A percentile compares a stretch with the other conserved stretches of the same genome.
Evolutionary conservation across 2,797 vertebrate species (phyloP).

Genomic region (Acipenser transmontanus): DNA sequence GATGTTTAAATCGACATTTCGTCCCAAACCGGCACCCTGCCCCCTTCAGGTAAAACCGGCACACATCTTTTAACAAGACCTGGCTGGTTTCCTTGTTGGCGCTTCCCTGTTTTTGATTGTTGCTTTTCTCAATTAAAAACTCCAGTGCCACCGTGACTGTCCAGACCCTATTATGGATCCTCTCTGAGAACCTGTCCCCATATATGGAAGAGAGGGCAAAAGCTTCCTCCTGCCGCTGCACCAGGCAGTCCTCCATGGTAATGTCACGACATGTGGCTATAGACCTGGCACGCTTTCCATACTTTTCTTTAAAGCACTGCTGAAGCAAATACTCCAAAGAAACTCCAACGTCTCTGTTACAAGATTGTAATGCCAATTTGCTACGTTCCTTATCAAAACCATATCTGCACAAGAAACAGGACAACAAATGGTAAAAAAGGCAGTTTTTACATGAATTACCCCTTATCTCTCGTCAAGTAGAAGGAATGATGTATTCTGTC

Average conservation of each 20-base stretch:
- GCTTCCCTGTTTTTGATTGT: slow-evolving; percentile 34
- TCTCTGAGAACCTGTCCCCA: slow-evolving; percentile 84
- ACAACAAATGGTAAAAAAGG: too few species aligned
- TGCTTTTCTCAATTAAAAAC: slow-evolving; percentile 54
- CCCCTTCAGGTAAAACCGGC: slow-evolving; percentile 79
- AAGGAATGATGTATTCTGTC: too few species aligned
- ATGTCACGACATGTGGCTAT: slow-evolving; percentile 43
- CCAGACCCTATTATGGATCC: slow-evolving; percentile 84
- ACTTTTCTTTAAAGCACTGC: slow-evolving; percentile 78
- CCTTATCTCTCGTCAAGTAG: too few species aligned
- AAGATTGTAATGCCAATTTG: slow-evolving; percentile 61
- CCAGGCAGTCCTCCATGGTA: slow-evolving; percentile 70
- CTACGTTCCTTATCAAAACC: slow-evolving; percentile 82
- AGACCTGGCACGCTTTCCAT: slow-evolving; percentile 56
- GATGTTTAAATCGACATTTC: slow-evolving; percentile 82
- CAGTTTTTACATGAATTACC: too few species aligned
- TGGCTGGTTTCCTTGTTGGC: slow-evolving; percentile 27
- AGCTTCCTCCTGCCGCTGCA: slow-evolving; percentile 81
- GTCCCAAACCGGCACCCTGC: slow-evolving; percentile 80
- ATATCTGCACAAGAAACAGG: slow-evolving; percentile 61
- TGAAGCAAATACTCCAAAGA: slow-evolving; percentile 79
- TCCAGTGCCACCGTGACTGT: slow-evolving; percentile 69
- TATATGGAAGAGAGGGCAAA: slow-evolving; percentile 83
- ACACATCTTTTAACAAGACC: slow-evolving; percentile 51
- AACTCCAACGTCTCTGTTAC: slow-evolving; percentile 77